Base-by-base conservation (phyloP, 1,140 invertebrate genomes). In the Conus betulinus region DNA sequence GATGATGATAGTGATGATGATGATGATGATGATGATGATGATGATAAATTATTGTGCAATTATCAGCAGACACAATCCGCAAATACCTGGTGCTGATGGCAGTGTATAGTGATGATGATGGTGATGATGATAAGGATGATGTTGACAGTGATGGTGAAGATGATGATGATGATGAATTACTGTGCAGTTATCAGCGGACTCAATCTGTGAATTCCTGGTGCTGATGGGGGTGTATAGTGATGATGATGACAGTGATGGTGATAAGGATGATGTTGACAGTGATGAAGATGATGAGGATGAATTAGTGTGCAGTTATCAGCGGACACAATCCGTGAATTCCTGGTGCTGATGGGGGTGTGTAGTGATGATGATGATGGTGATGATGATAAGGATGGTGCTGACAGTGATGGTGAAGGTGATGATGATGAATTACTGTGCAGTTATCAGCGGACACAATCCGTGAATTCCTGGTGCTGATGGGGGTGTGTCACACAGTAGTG, bases 401-500 rank as follows among this genome's bases (percentile, higher is more conserved):
- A 82, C 53, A 55, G 27, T 82, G 79, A 82, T 82, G 79, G 52
- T 27, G 23, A 17, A 27, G 76, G n/a, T n/a, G n/a, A 82, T 23
- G 10, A 63, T 63, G 60, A 63, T 20, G 74, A n/a, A 17, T 11
- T 78, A 25, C 13, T 67, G 17, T 39, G 53, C 76, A 94, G 93
- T 89, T 86, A n/a, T 93, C 93, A 63, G 91, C 93, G 23, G 87
- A 85, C 52, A 90, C 90, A 51, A 93, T 95, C 20, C 88, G 88
- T 27, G 94, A 94, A 51, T 94, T 94, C 88, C 83, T 99, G 92
- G 97, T 97, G 5, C 96, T 99, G 94, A 95, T 99, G 93, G 97
- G 99, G 8, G 97, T 99, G 60, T 99, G 99, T 96, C 99, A n/a
- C 95, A 99, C 99, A 5, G 99, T 99, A 57, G 99, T 99, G 87